phyloP scores from a whole-genome alignment of 2,888 invertebrate genomes.

The Tipula vernalis region DNA sequence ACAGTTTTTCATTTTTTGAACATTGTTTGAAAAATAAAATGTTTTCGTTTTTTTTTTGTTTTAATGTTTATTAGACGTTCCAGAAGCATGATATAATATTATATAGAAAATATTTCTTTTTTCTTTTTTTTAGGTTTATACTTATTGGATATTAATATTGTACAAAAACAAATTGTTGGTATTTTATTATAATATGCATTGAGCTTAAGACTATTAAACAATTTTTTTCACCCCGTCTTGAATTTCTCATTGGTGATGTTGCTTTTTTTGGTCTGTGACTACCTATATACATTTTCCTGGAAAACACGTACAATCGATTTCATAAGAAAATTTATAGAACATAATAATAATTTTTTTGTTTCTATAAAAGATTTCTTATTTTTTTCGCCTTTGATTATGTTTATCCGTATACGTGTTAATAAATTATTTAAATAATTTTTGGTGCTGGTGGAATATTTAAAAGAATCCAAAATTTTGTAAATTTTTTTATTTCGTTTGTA shows the following conservation, averaged over 20 bases:
- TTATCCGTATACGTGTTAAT: neutral
- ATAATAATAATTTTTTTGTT: neutral
- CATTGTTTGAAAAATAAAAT: neutral
- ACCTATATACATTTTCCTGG: neutral
- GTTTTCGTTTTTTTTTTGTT: neutral
- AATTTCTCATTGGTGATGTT: neutral
- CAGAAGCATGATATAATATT: neutral
- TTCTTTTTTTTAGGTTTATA: neutral
- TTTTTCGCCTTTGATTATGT: neutral
- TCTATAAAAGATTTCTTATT: neutral
- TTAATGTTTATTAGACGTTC: neutral
- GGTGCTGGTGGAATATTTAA: neutral
- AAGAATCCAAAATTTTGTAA: neutral
- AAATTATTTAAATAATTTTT: neutral
- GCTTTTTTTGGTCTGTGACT: neutral
- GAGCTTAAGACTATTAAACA: neutral
- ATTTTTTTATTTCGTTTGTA: neutral
- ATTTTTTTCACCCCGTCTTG: too few relatives aligned
- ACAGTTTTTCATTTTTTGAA: neutral
- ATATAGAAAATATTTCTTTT: neutral
- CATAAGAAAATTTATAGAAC: neutral
- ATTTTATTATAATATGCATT: neutral
- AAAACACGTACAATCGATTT: neutral
- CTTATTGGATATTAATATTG: neutral
- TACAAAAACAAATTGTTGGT: neutral